phyloP scores from a whole-genome alignment of 2,113 vertebrate species.

The Pygoscelis antarcticus region DNA sequence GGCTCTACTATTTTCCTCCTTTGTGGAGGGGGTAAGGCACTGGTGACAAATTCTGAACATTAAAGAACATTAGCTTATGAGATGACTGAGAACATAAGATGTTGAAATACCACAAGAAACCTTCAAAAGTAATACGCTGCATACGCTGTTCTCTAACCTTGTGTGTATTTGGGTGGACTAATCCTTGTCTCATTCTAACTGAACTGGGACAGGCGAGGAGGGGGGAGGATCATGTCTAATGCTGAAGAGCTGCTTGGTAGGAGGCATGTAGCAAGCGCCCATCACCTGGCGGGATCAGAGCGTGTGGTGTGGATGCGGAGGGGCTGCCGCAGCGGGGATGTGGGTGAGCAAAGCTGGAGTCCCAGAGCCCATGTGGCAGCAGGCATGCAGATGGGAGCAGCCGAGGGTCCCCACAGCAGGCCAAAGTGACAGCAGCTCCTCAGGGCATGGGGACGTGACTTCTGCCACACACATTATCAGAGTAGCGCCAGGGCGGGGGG shows the following conservation, averaged over 20 bases:
- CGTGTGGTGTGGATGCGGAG: fast-evolving
- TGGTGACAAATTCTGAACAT: neutral
- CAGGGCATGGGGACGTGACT: fast-evolving
- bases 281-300: fast-evolving
- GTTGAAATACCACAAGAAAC: neutral
- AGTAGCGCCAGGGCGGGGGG: fast-evolving
- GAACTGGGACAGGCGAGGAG: no score
- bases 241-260: neutral
- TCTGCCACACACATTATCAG: fast-evolving
- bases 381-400: neutral
- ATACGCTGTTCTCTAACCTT: fast-evolving
- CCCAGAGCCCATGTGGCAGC: neutral
- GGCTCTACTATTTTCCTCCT: neutral
- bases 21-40: neutral
- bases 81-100: fast-evolving
- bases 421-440: neutral
- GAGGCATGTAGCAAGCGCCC: fast-evolving
- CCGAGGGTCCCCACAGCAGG: neutral
- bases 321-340: fast-evolving
- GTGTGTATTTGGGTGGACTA: fast-evolving
- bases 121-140: fast-evolving
- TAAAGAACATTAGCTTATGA: neutral
- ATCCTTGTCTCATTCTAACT: neutral
- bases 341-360: fast-evolving
- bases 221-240: fast-evolving